Evolutionary conservation across 2,113 vertebrate genomes (phyloP).

Genomic region (Pogona vitticeps): DNA sequence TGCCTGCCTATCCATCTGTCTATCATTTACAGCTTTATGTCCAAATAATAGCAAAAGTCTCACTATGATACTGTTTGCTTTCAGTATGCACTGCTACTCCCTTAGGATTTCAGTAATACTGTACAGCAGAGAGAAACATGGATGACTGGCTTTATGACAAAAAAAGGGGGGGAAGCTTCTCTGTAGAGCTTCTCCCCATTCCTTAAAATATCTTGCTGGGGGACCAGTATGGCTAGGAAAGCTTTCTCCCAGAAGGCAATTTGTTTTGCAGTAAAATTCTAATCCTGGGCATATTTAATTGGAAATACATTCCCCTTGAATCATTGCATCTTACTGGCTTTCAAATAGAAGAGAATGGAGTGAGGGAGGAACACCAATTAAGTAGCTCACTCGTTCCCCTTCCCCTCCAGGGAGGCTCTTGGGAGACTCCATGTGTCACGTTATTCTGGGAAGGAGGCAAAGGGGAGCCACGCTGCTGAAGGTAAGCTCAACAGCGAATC

Average conservation of each 20-base stretch:
- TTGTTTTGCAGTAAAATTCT: conserved; percentile 27
- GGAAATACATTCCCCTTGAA: neutral
- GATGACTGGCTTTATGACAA: conserved; percentile 52
- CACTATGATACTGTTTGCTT: conserved; percentile 42
- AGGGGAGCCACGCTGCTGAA: no score
- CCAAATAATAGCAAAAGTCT: conserved; percentile 46
- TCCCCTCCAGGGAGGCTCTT: no score
- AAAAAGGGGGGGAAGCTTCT: conserved; percentile 51
- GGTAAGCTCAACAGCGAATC: no score
- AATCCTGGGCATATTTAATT: neutral
- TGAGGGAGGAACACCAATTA: no score
- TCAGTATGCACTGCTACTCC: conserved; percentile 50
- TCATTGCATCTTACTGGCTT: neutral
- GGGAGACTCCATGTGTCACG: no score
- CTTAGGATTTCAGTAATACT: conserved; percentile 44
- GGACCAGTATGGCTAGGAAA: conserved; percentile 46
- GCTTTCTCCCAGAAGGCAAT: conserved; percentile 39
- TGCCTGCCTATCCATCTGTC: no score
- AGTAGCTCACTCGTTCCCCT: no score
- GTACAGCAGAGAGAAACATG: conserved; percentile 39
- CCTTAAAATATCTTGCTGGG: conserved; percentile 39
- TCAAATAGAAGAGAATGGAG: neutral
- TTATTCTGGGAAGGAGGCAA: no score
- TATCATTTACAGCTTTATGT: conserved; percentile 23
- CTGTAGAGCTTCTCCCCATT: conserved; percentile 48